phyloP scores from a whole-genome alignment of 2,888 invertebrate species.

The Synergus itoensis region DNA sequence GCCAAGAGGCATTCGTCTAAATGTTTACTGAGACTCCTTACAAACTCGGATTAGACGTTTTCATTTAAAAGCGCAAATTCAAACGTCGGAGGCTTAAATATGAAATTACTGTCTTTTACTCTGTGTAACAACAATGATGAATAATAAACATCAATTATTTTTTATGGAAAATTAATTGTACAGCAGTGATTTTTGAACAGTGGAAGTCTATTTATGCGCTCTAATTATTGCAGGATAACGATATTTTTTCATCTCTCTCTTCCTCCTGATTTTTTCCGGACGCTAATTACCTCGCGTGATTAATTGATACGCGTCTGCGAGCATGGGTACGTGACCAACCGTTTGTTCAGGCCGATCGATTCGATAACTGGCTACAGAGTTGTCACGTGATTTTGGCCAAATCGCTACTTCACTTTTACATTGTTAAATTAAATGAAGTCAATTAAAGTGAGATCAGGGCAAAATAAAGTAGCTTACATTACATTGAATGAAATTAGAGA shows the following conservation, averaged over 20 bases:
- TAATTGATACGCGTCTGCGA: constrained; percentile 45
- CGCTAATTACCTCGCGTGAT: constrained; percentile 50
- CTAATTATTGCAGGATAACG: constrained; percentile 44
- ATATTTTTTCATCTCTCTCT: constrained; percentile 33
- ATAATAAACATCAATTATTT: not conserved
- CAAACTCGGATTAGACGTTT: not conserved
- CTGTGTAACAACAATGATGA: not conserved
- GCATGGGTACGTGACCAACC: constrained; percentile 21
- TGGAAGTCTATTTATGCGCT: not conserved
- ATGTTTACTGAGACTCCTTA: not conserved
- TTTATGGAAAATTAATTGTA: not conserved
- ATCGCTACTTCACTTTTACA: not conserved
- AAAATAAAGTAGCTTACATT: not conserved
- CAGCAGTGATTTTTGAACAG: not conserved
- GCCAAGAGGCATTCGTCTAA: not conserved
- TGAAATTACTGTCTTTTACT: not conserved
- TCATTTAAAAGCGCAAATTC: not conserved
- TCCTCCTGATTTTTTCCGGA: constrained; percentile 35
- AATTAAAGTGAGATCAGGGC: not conserved
- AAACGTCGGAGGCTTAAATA: not conserved
- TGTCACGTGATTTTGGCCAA: constrained; percentile 6
- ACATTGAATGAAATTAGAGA: not conserved
- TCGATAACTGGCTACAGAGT: constrained; percentile 21
- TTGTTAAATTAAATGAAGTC: not conserved
- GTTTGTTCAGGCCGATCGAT: constrained; percentile 25